Evolutionary conservation across 2,113 vertebrate species (phyloP), one percentile per base, ranked within the genome.

Genomic region (Cnemophilus loriae): DNA sequence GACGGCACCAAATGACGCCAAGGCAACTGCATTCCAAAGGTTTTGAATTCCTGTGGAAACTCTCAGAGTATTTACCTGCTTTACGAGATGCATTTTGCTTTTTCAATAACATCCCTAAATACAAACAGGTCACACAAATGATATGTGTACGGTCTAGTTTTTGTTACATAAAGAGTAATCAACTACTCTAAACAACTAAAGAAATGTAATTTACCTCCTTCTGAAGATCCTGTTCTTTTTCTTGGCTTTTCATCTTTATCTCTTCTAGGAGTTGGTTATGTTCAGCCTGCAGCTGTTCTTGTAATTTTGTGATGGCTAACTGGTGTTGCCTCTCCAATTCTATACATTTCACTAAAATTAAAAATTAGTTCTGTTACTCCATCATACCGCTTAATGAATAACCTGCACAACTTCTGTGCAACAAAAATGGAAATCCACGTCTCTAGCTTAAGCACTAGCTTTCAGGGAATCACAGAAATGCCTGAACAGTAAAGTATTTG

Each of bases 271-370:
- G 91, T 47, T 92, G 94, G 12, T 82, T 81, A 73, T 92, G 96
- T 39, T 98, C 96, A 19, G 95, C 61, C 90, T 97, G 98, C 52
- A 98, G 83, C 33, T 97, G 86, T 24, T 97, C 92, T 11, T 63
- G 86, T 10, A 97, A 44, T 35, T 98, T 96, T 87, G 91, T 83
- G 59, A 99, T 80, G 23, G 96, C 87, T 13, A 82, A 56, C 11
- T 98, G 97, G 21, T 98, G 98, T 16, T 98, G 97, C 6, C 93
- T 95, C 80, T 98, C 98, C 92, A 98, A 75, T 9, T 98, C 97
- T 79, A 97, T 64, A 73, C 47, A 80, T 74, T 92, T 91, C 22
- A 69, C 96, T 97, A 73, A 68, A 95, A 95, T 78, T 15, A 78
- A 93, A 96, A 89, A n/a, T 56, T 0, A 86, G 20, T 65, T 91